These are phyloP conservation scores for Conistra vaccinii DNA, from an alignment of 2,888 invertebrate genomes.

Conservation along the genomic window DNA sequence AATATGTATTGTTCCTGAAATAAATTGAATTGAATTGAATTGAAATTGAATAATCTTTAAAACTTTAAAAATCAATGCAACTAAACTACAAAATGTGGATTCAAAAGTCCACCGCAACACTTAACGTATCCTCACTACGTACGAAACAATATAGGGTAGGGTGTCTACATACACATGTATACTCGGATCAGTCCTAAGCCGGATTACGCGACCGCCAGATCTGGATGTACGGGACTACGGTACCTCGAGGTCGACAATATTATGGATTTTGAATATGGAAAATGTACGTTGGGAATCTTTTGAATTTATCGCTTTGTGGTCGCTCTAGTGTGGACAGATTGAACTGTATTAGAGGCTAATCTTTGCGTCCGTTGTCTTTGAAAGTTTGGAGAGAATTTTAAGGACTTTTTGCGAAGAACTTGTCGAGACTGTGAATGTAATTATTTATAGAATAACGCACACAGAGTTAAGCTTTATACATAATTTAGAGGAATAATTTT, in stretches of 20 bases:
- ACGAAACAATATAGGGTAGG: constrained; percentile 71
- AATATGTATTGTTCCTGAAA: too few species aligned
- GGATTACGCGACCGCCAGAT: constrained; percentile 88
- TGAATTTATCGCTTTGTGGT: constrained; percentile 58
- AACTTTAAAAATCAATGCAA: background rate
- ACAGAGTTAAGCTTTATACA: background rate
- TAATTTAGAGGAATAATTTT: background rate
- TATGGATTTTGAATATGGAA: constrained; percentile 79
- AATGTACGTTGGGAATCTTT: constrained; percentile 65
- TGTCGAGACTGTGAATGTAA: too few species aligned
- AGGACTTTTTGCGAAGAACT: background rate
- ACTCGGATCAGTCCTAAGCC: constrained; percentile 86
- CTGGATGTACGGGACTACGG: constrained; percentile 72
- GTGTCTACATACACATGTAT: constrained; percentile 70
- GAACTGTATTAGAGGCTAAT: constrained; percentile 14
- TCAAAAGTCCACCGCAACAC: constrained; percentile 4
- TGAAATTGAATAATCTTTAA: too few species aligned
- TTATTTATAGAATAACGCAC: background rate
- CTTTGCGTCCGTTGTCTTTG: background rate
- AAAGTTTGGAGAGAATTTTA: background rate
- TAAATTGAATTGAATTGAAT: too few species aligned
- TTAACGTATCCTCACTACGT: constrained; percentile 26
- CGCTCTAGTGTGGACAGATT: constrained; percentile 28
- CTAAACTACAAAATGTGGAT: background rate
- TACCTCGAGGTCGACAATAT: constrained; percentile 81